Percentiles rank a stretch among this genome's conserved stretches.
phyloP scores from a whole-genome alignment of 2,888 invertebrate species.

The Ametastegia equiseti region DNA sequence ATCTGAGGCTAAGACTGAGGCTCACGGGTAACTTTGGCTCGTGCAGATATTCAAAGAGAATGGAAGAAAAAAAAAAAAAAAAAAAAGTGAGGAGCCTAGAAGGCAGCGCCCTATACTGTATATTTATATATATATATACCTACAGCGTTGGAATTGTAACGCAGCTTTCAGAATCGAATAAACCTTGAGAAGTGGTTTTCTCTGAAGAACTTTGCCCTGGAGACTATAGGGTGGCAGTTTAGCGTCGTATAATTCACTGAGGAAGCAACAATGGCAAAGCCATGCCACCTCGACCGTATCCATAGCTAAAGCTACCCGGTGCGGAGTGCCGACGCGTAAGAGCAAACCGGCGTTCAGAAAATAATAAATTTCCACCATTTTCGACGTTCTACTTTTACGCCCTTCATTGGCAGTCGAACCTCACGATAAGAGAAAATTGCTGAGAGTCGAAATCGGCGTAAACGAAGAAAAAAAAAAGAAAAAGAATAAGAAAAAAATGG shows the following conservation, averaged over 20 bases:
- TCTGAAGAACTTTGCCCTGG: constrained; percentile 34
- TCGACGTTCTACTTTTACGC: background rate
- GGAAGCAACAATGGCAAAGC: constrained; percentile 38
- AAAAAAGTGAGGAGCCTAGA: background rate
- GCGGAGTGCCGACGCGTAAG: constrained; percentile 16
- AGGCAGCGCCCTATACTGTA: background rate
- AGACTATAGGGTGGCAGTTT: constrained; percentile 9
- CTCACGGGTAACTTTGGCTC: constrained; percentile 16
- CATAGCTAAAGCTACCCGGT: background rate
- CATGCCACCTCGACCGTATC: constrained; percentile 34
- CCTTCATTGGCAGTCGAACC: constrained; percentile 5
- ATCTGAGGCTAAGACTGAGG: constrained; percentile 27
- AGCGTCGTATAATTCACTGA: constrained; percentile 40
- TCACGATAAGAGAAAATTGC: background rate
- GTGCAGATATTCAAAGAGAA: constrained; percentile 21
- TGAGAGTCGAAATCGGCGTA: background rate
- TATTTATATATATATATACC: no score
- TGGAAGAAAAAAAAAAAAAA: no score
- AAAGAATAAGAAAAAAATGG: background rate
- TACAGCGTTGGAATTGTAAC: constrained; percentile 25
- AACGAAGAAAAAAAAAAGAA: background rate
- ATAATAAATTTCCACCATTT: constrained; percentile 43
- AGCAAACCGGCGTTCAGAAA: constrained; percentile 35
- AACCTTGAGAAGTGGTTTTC: constrained; percentile 40
- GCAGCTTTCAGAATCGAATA: constrained; percentile 40